phyloP scores from a whole-genome alignment of 2,113 vertebrate species.

The Irena cyanogastra region DNA sequence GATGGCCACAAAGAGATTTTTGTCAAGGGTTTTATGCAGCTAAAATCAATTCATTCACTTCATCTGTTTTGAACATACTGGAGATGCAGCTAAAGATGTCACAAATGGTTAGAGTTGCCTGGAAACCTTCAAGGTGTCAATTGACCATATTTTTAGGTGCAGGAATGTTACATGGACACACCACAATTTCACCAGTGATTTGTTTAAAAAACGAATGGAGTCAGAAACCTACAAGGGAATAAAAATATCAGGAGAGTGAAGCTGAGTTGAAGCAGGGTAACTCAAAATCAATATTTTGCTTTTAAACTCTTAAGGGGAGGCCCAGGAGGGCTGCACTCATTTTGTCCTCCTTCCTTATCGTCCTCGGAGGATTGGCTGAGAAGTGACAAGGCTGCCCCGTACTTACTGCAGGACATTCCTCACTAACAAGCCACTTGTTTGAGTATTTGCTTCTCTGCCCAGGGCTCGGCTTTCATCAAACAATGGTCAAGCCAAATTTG shows the following conservation, averaged over 20 bases:
- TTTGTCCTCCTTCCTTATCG: slow-evolving; percentile 78
- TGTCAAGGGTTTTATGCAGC: slow-evolving; percentile 72
- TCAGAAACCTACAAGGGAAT: slow-evolving; percentile 79
- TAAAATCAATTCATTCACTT: slow-evolving; percentile 81
- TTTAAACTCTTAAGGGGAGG: slow-evolving; percentile 85
- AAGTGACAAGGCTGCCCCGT: slow-evolving; percentile 69
- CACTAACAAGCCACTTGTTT: slow-evolving; percentile 78
- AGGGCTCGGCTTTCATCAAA: neutral
- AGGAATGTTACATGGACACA: slow-evolving; percentile 74
- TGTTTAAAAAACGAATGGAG: slow-evolving; percentile 77
- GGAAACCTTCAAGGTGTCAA: slow-evolving; percentile 79
- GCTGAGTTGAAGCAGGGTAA: slow-evolving; percentile 84
- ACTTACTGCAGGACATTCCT: slow-evolving; percentile 69
- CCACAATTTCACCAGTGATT: slow-evolving; percentile 76
- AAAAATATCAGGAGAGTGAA: slow-evolving; percentile 77
- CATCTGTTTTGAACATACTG: slow-evolving; percentile 70
- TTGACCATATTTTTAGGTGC: slow-evolving; percentile 79
- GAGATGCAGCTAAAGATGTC: slow-evolving; percentile 75
- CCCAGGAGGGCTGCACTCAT: slow-evolving; percentile 81
- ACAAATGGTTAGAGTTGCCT: slow-evolving; percentile 82
- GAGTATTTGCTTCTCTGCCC: slow-evolving; percentile 50
- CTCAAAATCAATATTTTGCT: slow-evolving; percentile 92
- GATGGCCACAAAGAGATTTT: slow-evolving; percentile 72
- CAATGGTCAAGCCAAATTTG: neutral
- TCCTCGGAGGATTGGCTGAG: slow-evolving; percentile 77